phyloP scores from a whole-genome alignment of 2,797 vertebrate genomes.

The Catamblyrhynchus diadema region DNA sequence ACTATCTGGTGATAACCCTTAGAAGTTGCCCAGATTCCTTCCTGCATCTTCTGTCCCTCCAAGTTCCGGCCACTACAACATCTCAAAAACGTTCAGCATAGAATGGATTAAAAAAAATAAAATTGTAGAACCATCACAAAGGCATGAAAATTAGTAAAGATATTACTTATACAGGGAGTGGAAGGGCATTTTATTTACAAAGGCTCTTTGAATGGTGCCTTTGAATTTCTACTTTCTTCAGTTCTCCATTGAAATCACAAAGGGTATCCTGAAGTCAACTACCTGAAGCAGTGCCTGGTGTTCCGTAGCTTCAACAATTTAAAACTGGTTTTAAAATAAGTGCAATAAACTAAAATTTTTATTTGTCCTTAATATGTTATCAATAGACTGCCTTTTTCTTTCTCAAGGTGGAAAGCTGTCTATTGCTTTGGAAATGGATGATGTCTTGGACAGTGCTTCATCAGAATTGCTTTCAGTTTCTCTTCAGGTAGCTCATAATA shows the following conservation, averaged over 20 bases:
- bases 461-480: not conserved
- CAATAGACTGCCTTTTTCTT: not conserved
- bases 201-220: not conserved
- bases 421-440: constrained; percentile 53
- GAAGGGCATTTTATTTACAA: not conserved
- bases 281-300: not conserved
- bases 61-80: not conserved
- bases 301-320: not conserved
- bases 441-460: not conserved
- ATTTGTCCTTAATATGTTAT: not conserved
- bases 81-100: not conserved
- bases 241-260: not conserved
- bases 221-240: not conserved
- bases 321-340: not conserved
- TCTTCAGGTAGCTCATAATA: constrained; percentile 48
- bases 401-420: constrained; percentile 69
- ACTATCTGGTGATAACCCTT: not conserved
- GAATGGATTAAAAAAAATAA: not conserved
- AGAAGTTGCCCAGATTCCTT: not conserved
- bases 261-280: not conserved
- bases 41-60: not conserved
- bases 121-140: not conserved
- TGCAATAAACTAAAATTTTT: not conserved
- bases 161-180: not conserved
- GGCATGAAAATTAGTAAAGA: not conserved